Percentiles rank a stretch among this genome's conserved stretches.
These are phyloP conservation scores for Papilio machaon DNA, from an alignment of 1,140 invertebrate genomes.

Conservation along the genomic window DNA sequence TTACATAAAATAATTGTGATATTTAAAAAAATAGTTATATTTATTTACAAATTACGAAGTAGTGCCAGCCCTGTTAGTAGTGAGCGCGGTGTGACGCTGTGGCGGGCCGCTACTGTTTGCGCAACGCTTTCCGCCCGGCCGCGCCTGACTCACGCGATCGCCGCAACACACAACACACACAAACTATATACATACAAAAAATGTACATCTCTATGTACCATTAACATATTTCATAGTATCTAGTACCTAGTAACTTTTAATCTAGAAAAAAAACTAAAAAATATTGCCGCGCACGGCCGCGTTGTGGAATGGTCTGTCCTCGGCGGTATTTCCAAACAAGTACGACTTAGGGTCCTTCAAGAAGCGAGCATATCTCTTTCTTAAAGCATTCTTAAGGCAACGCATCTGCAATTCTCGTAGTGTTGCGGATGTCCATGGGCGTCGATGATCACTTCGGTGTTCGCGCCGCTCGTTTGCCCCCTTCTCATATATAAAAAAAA, in stretches of 20 bases:
- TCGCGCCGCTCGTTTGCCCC: no score
- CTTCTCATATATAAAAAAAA: no score
- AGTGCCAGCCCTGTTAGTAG: background rate
- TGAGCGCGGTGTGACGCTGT: constrained; percentile 36
- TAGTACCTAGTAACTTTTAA: background rate
- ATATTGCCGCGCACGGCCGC: no score
- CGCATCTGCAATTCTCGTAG: no score
- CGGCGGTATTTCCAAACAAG: no score
- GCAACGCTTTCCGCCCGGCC: constrained; percentile 35
- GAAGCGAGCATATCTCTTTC: no score
- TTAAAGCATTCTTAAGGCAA: no score
- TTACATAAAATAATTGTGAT: background rate
- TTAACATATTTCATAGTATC: background rate
- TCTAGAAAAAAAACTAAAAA: no score
- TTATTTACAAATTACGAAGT: background rate
- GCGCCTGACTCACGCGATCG: constrained; percentile 38
- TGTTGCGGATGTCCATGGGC: no score
- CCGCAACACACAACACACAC: background rate
- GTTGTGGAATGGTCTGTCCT: no score
- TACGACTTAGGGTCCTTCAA: no score
- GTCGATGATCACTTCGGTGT: no score
- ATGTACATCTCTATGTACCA: background rate
- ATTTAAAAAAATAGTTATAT: background rate
- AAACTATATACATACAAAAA: background rate
- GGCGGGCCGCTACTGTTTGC: constrained; percentile 41